phyloP scores from a whole-genome alignment of 35 echinoderm and acorn worm genomes.

The Apostichopus californicus region DNA sequence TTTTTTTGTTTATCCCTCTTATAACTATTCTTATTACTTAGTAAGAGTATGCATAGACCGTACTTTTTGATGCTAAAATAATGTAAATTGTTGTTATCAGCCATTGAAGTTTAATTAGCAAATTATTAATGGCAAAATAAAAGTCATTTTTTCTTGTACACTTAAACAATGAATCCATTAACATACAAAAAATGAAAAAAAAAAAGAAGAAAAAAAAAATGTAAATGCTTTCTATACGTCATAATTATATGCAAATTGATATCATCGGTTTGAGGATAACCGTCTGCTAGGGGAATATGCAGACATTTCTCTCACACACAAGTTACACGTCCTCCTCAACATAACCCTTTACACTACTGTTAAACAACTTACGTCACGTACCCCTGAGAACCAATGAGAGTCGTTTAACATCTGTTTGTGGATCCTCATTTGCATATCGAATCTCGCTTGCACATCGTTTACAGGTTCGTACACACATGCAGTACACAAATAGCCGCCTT shows the following conservation, averaged over 20 bases:
- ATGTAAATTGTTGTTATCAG: slow-evolving; percentile 9
- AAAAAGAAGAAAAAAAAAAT: not conserved
- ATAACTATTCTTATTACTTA: slow-evolving; percentile 43
- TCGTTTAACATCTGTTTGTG: not conserved
- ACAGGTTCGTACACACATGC: not conserved
- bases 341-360: not conserved
- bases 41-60: slow-evolving; percentile 40
- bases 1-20: not conserved
- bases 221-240: slow-evolving; percentile 3
- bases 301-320: not conserved
- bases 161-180: not conserved
- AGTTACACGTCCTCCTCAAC: not conserved
- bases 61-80: slow-evolving; percentile 4
- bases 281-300: not conserved
- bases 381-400: not conserved
- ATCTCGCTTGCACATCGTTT: not conserved
- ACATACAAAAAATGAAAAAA: not conserved
- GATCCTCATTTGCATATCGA: not conserved
- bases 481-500: not conserved
- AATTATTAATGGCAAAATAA: not conserved
- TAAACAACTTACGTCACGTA: not conserved
- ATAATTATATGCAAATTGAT: not conserved
- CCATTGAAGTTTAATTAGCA: not conserved
- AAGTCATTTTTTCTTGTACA: not conserved
- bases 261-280: not conserved